These are phyloP conservation scores for Drosophila flavopinicola DNA, from an alignment of 2,888 invertebrate genomes.

Conservation along the genomic window DNA sequence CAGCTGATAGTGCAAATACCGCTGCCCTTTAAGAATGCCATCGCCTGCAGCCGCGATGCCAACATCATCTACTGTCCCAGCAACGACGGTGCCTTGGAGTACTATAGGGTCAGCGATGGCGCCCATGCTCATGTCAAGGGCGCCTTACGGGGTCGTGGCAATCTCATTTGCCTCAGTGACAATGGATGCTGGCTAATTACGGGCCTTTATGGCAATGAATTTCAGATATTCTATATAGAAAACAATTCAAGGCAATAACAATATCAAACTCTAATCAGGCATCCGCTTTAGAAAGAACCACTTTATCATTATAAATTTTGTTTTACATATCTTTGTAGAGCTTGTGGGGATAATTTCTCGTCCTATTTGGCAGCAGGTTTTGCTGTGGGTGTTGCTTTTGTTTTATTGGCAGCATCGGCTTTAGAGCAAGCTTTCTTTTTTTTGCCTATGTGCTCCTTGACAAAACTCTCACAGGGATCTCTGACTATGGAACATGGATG, in stretches of 20 bases:
- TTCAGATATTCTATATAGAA: constrained; percentile 80
- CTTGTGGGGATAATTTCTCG: no score
- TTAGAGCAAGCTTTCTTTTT: not conserved
- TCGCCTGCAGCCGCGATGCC: constrained; percentile 79
- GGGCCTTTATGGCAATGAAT: constrained; percentile 81
- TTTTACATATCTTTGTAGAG: not conserved
- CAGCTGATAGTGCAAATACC: constrained; percentile 81
- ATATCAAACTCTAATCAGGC: not conserved
- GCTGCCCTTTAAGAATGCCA: constrained; percentile 82
- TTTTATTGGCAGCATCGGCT: not conserved
- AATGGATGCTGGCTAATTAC: constrained; percentile 83
- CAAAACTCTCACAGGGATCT: constrained; percentile 4
- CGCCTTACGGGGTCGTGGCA: constrained; percentile 79
- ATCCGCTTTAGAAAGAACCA: not conserved
- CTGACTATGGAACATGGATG: constrained; percentile 17
- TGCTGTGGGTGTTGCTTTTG: not conserved
- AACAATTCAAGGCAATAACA: constrained; percentile 12
- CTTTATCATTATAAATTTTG: not conserved
- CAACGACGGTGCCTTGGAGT: constrained; percentile 80
- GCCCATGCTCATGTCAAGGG: constrained; percentile 76
- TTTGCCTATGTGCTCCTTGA: constrained; percentile 16
- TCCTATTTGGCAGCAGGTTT: not conserved
- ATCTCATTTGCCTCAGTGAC: constrained; percentile 81
- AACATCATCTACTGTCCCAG: constrained; percentile 81
- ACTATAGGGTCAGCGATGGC: constrained; percentile 78